A percentile compares a stretch with the other conserved stretches of the same genome.
Conservation (phyloP, 2,888 invertebrate genomes). For the Microctonus aethiopoides region DNA sequence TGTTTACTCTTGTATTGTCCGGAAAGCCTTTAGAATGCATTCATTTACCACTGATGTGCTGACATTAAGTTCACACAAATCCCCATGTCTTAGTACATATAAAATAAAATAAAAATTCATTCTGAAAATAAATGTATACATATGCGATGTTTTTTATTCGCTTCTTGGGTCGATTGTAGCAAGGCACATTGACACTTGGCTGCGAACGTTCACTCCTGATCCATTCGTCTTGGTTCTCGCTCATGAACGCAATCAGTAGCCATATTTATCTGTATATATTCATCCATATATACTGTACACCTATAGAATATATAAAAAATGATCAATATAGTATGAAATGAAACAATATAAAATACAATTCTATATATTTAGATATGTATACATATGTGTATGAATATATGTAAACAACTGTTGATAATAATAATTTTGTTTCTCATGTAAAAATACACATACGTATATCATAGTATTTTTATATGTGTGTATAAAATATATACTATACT, state of each 20-base stretch:
- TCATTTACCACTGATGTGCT: background rate
- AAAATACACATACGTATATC: too few species aligned
- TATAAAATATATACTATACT: too few species aligned
- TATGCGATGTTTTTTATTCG: background rate
- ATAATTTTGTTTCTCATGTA: too few species aligned
- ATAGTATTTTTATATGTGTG: too few species aligned
- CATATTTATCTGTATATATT: background rate
- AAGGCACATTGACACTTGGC: constrained; percentile 6
- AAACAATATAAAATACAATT: too few species aligned
- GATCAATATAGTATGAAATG: too few species aligned
- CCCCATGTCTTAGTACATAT: background rate
- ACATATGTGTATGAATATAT: too few species aligned
- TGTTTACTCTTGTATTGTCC: constrained; percentile 66
- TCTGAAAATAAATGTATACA: constrained; percentile 2
- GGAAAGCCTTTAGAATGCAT: constrained; percentile 37
- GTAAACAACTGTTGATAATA: too few species aligned
- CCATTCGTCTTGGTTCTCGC: constrained; percentile 19
- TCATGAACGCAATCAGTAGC: background rate
- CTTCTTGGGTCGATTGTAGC: background rate
- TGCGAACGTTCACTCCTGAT: constrained; percentile 22
- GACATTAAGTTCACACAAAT: background rate
- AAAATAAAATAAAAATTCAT: too few species aligned
- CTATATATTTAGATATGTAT: too few species aligned
- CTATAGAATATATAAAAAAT: too few species aligned
- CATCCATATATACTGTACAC: too few species aligned